Percentiles rank a stretch among this genome's conserved stretches.
Conservation (phyloP, 2,113 vertebrate genomes). For the Gopherus flavomarginatus region DNA sequence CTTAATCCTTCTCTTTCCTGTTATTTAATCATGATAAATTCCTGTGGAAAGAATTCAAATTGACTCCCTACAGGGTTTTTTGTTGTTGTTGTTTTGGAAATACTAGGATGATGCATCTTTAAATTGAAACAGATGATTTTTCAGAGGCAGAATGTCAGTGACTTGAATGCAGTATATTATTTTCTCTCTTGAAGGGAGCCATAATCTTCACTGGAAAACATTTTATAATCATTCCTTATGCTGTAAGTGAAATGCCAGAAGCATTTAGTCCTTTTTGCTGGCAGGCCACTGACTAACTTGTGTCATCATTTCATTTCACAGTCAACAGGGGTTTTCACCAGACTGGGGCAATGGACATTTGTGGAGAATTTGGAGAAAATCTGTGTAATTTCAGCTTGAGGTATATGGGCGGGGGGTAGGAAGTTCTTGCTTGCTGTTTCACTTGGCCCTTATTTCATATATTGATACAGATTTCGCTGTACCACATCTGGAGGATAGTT, state of each 20-base stretch:
- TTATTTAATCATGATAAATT: conserved; percentile 57
- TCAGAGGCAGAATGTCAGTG: conserved; percentile 55
- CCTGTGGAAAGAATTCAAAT: conserved; percentile 63
- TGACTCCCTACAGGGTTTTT: conserved; percentile 59
- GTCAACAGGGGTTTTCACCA: conserved; percentile 69
- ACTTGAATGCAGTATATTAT: conserved; percentile 44
- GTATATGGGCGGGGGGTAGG: not conserved
- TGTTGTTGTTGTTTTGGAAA: conserved; percentile 38
- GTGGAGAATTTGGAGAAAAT: conserved; percentile 55
- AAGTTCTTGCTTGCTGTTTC: not conserved
- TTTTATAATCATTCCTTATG: conserved; percentile 58
- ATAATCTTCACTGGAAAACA: conserved; percentile 31
- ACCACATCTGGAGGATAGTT: conserved; percentile 37
- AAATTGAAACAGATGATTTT: conserved; percentile 50
- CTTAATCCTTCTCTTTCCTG: conserved; percentile 51
- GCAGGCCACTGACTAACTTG: conserved; percentile 59
- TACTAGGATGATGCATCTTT: conserved; percentile 51
- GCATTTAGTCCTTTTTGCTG: conserved; percentile 57
- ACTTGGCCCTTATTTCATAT: conserved; percentile 29
- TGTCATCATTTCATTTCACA: conserved; percentile 71
- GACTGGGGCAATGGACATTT: conserved; percentile 39
- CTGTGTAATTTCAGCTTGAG: conserved; percentile 61
- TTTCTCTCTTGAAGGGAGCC: conserved; percentile 54
- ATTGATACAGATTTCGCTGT: conserved; percentile 13
- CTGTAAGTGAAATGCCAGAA: conserved; percentile 48